These are phyloP conservation scores for Clarias laeviceps DNA, from an alignment of 2,797 vertebrate genomes.

Conservation along the genomic window DNA sequence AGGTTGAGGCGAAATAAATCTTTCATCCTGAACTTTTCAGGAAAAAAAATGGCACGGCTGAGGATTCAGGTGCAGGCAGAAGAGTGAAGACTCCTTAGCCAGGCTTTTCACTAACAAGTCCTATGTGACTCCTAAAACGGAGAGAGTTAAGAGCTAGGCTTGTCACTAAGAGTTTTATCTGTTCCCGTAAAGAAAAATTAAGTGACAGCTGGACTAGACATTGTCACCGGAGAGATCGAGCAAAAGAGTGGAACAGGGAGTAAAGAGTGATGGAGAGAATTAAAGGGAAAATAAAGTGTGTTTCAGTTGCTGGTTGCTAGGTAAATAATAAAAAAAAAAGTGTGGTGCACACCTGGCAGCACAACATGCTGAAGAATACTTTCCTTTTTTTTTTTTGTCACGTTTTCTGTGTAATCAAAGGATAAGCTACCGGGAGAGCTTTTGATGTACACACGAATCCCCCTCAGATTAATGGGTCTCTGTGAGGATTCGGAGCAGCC, in stretches of 20 bases:
- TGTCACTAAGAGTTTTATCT: conserved; percentile 31
- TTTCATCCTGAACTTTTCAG: background rate
- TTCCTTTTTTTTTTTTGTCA: background rate
- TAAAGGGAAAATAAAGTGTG: background rate
- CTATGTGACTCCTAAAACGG: conserved; percentile 20
- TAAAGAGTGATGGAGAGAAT: conserved; percentile 2
- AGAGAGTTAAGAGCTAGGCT: conserved; percentile 10
- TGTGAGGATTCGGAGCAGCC: conserved; percentile 17
- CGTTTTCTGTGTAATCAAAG: conserved; percentile 26
- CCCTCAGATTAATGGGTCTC: conserved; percentile 32
- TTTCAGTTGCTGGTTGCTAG: conserved; percentile 9
- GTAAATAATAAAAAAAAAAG: background rate
- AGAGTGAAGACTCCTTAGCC: conserved; percentile 15
- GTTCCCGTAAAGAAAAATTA: background rate
- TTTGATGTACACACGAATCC: background rate
- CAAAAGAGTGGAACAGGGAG: conserved; percentile 8
- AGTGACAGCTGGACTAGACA: conserved; percentile 32
- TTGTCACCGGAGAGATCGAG: conserved; percentile 1
- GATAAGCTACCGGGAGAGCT: background rate
- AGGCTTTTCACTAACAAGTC: conserved; percentile 23
- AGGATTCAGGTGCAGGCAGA: background rate
- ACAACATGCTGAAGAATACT: background rate
- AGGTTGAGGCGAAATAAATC: background rate
- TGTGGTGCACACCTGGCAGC: background rate
- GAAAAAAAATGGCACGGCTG: background rate